Conservation (phyloP, 2,888 invertebrate genomes). For the Eugnorisma glareosa region DNA sequence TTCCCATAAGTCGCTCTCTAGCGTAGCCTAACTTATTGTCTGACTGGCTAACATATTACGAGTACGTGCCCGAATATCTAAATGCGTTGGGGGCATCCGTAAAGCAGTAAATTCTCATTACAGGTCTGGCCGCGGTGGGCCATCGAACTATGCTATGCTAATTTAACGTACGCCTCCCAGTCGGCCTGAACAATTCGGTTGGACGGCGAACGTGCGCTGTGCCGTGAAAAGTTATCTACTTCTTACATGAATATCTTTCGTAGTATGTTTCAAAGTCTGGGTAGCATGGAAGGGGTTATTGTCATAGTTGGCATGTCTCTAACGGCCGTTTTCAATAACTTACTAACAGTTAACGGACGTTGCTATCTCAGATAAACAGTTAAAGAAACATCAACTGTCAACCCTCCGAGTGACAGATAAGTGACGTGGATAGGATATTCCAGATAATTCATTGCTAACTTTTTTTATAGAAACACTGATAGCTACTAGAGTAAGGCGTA, state of each 20-base stretch:
- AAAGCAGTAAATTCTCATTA: slow-evolving; percentile 84
- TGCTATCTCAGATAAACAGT: no score
- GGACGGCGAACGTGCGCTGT: slow-evolving; percentile 40
- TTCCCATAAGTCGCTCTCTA: slow-evolving; percentile 49
- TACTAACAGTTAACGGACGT: no score
- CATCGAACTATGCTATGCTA: slow-evolving; percentile 83
- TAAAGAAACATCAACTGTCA: no score
- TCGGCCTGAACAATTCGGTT: slow-evolving; percentile 39
- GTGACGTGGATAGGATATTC: no score
- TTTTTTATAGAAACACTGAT: no score
- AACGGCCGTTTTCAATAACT: no score
- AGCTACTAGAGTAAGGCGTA: no score
- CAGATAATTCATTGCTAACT: no score
- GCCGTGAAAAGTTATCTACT: slow-evolving; percentile 21
- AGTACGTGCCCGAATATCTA: slow-evolving; percentile 71
- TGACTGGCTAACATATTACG: slow-evolving; percentile 59
- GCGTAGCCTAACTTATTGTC: slow-evolving; percentile 57
- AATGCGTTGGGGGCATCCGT: slow-evolving; percentile 69
- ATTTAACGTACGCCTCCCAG: slow-evolving; percentile 79
- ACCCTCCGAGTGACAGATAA: no score
- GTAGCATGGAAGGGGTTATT: neutral
- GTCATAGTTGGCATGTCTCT: neutral
- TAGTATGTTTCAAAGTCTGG: neutral
- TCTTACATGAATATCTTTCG: slow-evolving; percentile 23
- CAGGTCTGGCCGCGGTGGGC: slow-evolving; percentile 70